Base-by-base conservation (phyloP, 1,140 invertebrate genomes). In the Drosophila truncata region DNA sequence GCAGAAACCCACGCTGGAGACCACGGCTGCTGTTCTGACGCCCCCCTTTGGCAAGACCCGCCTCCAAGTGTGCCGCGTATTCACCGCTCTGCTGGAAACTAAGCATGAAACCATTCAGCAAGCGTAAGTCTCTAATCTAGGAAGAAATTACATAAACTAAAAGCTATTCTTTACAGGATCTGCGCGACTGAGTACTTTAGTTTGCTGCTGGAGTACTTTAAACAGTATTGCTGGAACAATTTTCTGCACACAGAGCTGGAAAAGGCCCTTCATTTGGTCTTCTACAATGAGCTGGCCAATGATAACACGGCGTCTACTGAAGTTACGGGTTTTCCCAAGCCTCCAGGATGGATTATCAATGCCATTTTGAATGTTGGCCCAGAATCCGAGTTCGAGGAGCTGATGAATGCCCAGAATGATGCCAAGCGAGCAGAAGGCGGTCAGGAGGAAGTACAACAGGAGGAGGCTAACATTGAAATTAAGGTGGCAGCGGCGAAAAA, bases 171-270 rank as follows among this genome's bases (percentile, higher is more conserved):
- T 7, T 33, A 3, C 13, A 93, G 92, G 14, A 91, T 83, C 91
- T 86, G 93, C 91, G 54, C 72, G 50, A 80, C 92, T 73, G 82
- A 93, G 66, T 82, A 94, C 79, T 78, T 94, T 63, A 82, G 42
- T 78, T 91, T 82, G 23, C 93, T 96, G 44, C 93, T 97, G 95
- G 96, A 97, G 93, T 94, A 97, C 82, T 97, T 97, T 94, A 97
- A 97, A 93, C 95, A 96, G 91, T 98, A 97, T 93, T 94, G 94
- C 46, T 97, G 96, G 96, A 98, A 98, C 93, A 98, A 97, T 93
- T 97, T 98, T 91, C 93, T 98, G 70, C 97, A 98, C 93, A 96
- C 95, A 58, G 96, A 97, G 94, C 95, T 97, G 62, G 96, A 97
- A 93, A 95, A 96, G 92, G 96, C 95, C 91, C 93, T 98, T 62